phyloP scores from a whole-genome alignment of 2,113 vertebrate species.

The Delphinapterus leucas region DNA sequence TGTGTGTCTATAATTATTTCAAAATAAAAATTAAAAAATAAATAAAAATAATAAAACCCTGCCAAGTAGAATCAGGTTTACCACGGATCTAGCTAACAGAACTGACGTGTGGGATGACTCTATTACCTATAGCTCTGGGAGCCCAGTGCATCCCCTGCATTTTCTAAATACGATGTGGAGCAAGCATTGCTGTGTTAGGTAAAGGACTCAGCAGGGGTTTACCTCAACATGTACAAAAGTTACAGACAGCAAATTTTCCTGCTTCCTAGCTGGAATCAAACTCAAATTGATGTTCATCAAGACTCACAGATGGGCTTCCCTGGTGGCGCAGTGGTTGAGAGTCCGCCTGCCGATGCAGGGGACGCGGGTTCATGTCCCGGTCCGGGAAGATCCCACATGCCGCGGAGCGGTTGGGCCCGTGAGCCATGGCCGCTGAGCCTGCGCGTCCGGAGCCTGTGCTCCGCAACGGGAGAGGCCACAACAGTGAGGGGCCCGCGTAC shows the following conservation, averaged over 20 bases:
- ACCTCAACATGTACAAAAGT: not conserved
- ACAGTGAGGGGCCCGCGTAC: too few relatives aligned
- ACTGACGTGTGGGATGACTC: rapidly evolving
- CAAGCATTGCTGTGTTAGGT: not conserved
- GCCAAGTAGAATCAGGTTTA: not conserved
- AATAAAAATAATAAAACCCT: not conserved
- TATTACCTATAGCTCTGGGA: rapidly evolving
- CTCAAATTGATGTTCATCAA: not conserved
- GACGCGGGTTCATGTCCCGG: too few relatives aligned
- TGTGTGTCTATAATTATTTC: too few relatives aligned
- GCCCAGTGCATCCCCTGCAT: rapidly evolving
- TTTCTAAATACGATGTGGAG: rapidly evolving
- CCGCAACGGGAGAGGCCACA: too few relatives aligned
- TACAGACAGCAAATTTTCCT: not conserved
- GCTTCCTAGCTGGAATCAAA: not conserved
- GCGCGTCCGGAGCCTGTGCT: too few relatives aligned
- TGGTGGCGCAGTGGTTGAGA: too few relatives aligned
- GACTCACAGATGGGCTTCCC: not conserved
- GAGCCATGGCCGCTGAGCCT: too few relatives aligned
- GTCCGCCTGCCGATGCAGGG: too few relatives aligned
- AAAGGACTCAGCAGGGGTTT: not conserved
- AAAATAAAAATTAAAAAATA: too few relatives aligned
- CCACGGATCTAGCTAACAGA: not conserved
- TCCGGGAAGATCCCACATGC: too few relatives aligned
- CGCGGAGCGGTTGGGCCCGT: rapidly evolving